These are phyloP conservation scores for Corythornis vintsioides DNA, from an alignment of 2,113 vertebrate genomes.

Conservation along the genomic window DNA sequence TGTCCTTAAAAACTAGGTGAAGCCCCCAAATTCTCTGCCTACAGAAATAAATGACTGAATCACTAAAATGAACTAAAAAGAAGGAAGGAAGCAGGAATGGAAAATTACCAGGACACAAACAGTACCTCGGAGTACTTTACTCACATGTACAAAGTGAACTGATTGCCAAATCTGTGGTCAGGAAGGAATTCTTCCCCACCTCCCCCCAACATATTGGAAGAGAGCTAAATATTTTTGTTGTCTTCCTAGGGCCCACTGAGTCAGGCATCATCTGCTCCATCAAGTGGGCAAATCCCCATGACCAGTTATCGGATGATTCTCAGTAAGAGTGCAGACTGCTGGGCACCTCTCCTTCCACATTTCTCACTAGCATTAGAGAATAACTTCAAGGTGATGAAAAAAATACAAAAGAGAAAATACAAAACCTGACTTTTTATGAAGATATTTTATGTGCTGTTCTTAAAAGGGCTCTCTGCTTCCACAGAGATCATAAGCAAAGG, in stretches of 20 bases:
- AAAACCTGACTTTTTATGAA: neutral
- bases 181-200: neutral
- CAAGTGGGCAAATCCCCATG: neutral
- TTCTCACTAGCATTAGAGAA: neutral
- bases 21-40: neutral
- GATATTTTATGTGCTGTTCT: neutral
- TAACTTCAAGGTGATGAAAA: neutral
- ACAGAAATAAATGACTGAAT: neutral
- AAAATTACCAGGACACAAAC: neutral
- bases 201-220: neutral
- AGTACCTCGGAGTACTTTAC: neutral
- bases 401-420: neutral
- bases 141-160: neutral
- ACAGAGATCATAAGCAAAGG: neutral
- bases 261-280: conserved; percentile 31
- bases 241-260: neutral
- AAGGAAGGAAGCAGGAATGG: neutral
- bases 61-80: neutral
- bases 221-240: conserved; percentile 21
- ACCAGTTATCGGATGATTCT: neutral
- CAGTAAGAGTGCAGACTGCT: neutral
- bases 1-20: neutral
- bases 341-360: neutral
- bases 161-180: conserved; percentile 30
- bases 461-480: neutral